Base-by-base conservation (phyloP, 2,113 vertebrate species). In the Notarius lentiginosus region DNA sequence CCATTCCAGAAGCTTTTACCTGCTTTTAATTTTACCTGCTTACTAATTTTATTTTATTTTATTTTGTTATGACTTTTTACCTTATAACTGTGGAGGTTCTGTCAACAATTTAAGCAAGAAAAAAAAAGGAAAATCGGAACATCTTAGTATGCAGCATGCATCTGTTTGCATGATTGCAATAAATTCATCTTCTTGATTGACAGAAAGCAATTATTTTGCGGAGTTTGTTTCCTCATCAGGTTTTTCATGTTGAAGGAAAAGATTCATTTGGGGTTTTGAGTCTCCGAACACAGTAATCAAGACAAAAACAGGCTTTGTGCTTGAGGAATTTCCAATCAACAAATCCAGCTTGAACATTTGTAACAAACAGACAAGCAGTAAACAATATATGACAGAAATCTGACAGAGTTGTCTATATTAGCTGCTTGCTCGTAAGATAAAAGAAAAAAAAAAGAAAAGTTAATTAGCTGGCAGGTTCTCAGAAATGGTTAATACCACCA, bases 171-270 rank as follows among this genome's bases (percentile, higher is more conserved):
- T 63, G 41, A 12, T 51, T 56, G 53, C 15, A 34, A 84, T 17
- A 12, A 76, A 84, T 76, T 76, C 56, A 61, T 84, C 41, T 65
- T 47, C 47, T 30, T 77, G 56, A 77, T 22, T 53, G 72, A 77
- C 58, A 51, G 47, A 61, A 77, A 85, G 60, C 60, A 65, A 85
- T 65, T 34, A 51, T 66, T 51, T 83, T 49, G 20, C 20, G 5
- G 27, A 51, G 12, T 58, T 68, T 83, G 60, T 27, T 55, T 55
- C 49, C 51, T 14, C 7, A 0, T 34, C 72, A 27, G 65, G 18
- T 49, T 61, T 76, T 11, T 51, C 56, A 49, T 77, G 34, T 63
- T 15, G 41, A 24, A 85, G 58, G 8, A 30, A 83, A 83, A 68
- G 18, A 63, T 60, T 34, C 27, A 77, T 63, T 61, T 77, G 72